Conservation (phyloP, 2,113 vertebrate genomes). For the Platysteira castanea region DNA sequence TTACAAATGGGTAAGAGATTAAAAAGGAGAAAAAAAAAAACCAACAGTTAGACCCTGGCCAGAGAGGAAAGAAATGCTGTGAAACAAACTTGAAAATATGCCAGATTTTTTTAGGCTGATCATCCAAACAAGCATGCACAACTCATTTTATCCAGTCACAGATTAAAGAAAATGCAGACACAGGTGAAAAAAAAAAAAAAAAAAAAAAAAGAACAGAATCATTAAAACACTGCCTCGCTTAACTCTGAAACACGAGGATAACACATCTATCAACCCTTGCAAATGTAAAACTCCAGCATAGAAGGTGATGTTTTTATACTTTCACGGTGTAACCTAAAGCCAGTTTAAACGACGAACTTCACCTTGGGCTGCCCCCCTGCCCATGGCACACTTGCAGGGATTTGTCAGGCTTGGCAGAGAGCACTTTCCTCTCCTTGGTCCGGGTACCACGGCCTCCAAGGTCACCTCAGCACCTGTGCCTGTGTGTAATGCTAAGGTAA, state of each 20-base stretch:
- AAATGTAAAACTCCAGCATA: neutral
- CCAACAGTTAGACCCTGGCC: neutral
- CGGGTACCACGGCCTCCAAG: neutral
- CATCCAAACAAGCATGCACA: neutral
- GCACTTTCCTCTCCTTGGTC: neutral
- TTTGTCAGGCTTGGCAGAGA: neutral
- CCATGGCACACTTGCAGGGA: neutral
- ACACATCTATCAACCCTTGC: neutral
- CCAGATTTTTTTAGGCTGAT: neutral
- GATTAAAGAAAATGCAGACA: neutral
- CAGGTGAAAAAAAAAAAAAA: neutral
- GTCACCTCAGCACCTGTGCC: slow-evolving; percentile 8
- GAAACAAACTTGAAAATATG: neutral
- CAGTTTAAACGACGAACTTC: neutral
- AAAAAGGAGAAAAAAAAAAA: neutral
- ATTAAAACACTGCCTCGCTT: neutral
- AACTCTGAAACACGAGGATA: neutral
- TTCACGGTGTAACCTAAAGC: neutral
- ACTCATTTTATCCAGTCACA: neutral
- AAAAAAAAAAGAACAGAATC: neutral
- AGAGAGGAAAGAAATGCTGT: neutral
- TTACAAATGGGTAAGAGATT: neutral
- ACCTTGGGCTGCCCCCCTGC: neutral
- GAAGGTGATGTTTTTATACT: neutral
- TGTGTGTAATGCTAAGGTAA: neutral